Percentiles rank a stretch among this genome's conserved stretches.
These are phyloP conservation scores for Mugil cephalus DNA, from an alignment of 2,113 vertebrate genomes.

Conservation along the genomic window DNA sequence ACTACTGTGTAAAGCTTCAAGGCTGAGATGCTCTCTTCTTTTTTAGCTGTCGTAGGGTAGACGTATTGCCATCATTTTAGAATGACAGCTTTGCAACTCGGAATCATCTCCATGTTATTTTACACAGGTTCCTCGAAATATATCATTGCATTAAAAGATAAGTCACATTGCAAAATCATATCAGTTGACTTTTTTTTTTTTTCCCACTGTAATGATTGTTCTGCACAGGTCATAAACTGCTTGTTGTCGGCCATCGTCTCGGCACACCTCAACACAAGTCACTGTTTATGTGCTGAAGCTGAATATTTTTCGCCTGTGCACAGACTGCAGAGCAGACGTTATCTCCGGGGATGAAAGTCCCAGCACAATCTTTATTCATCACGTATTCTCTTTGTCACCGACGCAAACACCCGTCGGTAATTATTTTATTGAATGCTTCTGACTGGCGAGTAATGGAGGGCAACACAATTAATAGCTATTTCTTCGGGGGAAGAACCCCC, in stretches of 20 bases:
- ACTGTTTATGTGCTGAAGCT: conserved; percentile 18
- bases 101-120: no score
- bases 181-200: no score
- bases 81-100: no score
- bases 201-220: background rate
- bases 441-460: conserved; percentile 70
- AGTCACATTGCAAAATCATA: no score
- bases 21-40: no score
- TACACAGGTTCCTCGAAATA: background rate
- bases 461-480: conserved; percentile 71
- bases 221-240: conserved; percentile 11
- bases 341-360: conserved; percentile 46
- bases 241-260: conserved; percentile 9
- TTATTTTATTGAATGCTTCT: conserved; percentile 71
- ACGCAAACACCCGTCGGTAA: conserved; percentile 66
- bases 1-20: no score
- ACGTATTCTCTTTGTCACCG: conserved; percentile 68
- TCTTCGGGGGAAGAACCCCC: conserved; percentile 49
- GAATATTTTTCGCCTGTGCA: background rate
- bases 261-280: background rate
- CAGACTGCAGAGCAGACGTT: conserved; percentile 36
- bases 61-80: no score
- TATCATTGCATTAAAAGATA: background rate
- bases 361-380: conserved; percentile 69
- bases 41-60: no score